Evolutionary conservation across 2,113 vertebrate species (phyloP).

Genomic region (Electrona antarctica): DNA sequence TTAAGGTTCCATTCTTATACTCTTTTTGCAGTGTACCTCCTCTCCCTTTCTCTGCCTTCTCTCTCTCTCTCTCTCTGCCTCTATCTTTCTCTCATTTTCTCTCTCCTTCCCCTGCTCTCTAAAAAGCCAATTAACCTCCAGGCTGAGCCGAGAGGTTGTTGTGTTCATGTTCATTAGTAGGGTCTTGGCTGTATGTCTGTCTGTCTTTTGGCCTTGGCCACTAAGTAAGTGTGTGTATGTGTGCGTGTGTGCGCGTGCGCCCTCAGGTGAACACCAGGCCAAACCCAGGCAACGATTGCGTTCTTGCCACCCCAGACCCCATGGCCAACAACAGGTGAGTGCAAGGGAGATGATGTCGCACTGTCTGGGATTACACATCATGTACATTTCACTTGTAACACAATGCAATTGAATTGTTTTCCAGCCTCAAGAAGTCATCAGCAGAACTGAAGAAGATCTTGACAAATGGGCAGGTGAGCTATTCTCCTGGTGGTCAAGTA

Average conservation of each 20-base stretch:
- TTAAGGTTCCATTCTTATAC: too few relatives aligned
- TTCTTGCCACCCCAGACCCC: slow-evolving; percentile 81
- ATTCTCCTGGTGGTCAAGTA: not conserved
- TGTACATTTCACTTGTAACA: not conserved
- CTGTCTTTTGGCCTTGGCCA: slow-evolving; percentile 45
- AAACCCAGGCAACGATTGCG: slow-evolving; percentile 84
- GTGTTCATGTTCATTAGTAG: slow-evolving; percentile 63
- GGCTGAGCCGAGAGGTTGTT: slow-evolving; percentile 58
- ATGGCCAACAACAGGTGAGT: slow-evolving; percentile 93
- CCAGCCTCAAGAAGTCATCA: slow-evolving; percentile 95
- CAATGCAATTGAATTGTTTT: slow-evolving; percentile 25
- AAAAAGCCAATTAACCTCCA: slow-evolving; percentile 54
- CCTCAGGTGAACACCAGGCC: slow-evolving; percentile 94
- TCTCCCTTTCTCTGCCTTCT: not conserved
- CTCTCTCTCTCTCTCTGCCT: not conserved
- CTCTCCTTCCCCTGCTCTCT: slow-evolving; percentile 18
- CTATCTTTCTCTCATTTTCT: slow-evolving; percentile 7
- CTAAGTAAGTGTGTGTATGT: slow-evolving; percentile 54
- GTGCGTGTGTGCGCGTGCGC: slow-evolving; percentile 63
- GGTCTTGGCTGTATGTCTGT: slow-evolving; percentile 39
- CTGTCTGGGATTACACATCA: not conserved
- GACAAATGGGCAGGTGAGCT: slow-evolving; percentile 91
- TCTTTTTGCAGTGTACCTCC: not conserved
- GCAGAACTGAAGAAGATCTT: slow-evolving; percentile 96
- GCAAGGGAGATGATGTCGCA: not conserved